Conservation (phyloP, 1,140 invertebrate genomes). For the Drosophila repleta region DNA sequence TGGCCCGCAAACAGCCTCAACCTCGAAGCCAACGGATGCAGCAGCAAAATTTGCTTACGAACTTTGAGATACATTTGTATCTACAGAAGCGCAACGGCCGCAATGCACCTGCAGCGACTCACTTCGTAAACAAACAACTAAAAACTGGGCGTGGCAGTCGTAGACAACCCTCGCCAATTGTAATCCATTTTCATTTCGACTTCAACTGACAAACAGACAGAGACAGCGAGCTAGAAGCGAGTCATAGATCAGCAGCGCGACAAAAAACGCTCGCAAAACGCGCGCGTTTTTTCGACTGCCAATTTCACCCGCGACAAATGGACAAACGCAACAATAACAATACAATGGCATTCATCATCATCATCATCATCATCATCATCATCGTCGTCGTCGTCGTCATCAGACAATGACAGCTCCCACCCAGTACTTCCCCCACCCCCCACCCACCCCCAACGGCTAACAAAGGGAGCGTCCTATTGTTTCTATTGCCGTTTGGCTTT, state of each 20-base stretch:
- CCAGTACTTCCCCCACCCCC: neutral
- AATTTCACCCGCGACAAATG: constrained; percentile 66
- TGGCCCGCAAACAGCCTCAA: constrained; percentile 56
- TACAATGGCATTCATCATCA: constrained; percentile 44
- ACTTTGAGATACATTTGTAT: constrained; percentile 43
- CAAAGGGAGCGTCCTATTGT: constrained; percentile 45
- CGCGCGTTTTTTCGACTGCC: constrained; percentile 41
- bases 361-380: constrained; percentile 29
- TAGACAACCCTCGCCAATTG: constrained; percentile 19
- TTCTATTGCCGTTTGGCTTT: constrained; percentile 35
- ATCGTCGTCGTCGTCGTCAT: neutral
- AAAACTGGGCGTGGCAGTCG: neutral
- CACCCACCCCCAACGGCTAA: constrained; percentile 10
- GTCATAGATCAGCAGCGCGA: constrained; percentile 2
- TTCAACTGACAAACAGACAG: constrained; percentile 45
- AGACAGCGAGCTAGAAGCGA: neutral
- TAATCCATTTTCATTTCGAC: constrained; percentile 69
- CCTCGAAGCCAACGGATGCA: constrained; percentile 71
- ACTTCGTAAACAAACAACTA: too few relatives aligned
- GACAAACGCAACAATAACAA: constrained; percentile 32
- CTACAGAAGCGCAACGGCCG: constrained; percentile 11
- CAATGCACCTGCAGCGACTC: constrained; percentile 26
- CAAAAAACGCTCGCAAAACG: constrained; percentile 24
- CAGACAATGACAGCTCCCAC: constrained; percentile 15
- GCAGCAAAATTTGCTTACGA: constrained; percentile 43